A percentile compares a stretch with the other conserved stretches of the same genome.
These are phyloP conservation scores for Butastur rufipennis DNA, from an alignment of 2,113 vertebrate species.

Conservation along the genomic window DNA sequence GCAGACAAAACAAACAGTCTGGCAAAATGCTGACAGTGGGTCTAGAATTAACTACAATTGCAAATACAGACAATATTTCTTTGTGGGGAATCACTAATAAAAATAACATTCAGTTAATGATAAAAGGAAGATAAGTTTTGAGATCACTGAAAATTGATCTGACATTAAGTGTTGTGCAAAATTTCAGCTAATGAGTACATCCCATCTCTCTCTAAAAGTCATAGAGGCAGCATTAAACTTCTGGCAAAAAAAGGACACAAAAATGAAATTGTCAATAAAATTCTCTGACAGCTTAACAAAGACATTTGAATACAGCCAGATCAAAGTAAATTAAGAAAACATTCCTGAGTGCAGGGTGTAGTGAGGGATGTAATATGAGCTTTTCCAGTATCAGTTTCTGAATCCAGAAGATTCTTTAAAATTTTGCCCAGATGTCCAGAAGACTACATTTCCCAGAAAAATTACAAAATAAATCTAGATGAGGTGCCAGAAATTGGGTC, in stretches of 20 bases:
- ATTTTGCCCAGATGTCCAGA: not conserved
- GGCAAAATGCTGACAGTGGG: slow-evolving; percentile 10
- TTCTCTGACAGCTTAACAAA: not conserved
- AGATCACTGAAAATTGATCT: not conserved
- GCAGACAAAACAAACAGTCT: slow-evolving; percentile 48
- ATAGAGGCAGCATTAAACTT: not conserved
- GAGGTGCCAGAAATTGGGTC: not conserved
- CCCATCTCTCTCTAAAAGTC: not conserved
- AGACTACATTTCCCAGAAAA: not conserved
- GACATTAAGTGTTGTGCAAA: not conserved
- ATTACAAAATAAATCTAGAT: not conserved
- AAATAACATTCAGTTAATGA: slow-evolving; percentile 27
- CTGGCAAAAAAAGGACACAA: not conserved
- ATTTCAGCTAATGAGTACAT: not conserved
- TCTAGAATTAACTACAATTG: slow-evolving; percentile 18
- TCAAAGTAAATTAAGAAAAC: not conserved
- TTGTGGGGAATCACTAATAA: not conserved
- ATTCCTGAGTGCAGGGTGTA: not conserved
- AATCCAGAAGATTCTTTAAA: not conserved
- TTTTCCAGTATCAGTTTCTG: not conserved
- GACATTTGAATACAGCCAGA: not conserved
- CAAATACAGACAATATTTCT: not conserved
- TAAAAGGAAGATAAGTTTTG: not conserved
- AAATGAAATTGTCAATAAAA: not conserved
- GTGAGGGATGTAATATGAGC: not conserved